Evolutionary conservation across 2,888 invertebrate genomes (phyloP).

Genomic region (Strigamia transsilvanica): DNA sequence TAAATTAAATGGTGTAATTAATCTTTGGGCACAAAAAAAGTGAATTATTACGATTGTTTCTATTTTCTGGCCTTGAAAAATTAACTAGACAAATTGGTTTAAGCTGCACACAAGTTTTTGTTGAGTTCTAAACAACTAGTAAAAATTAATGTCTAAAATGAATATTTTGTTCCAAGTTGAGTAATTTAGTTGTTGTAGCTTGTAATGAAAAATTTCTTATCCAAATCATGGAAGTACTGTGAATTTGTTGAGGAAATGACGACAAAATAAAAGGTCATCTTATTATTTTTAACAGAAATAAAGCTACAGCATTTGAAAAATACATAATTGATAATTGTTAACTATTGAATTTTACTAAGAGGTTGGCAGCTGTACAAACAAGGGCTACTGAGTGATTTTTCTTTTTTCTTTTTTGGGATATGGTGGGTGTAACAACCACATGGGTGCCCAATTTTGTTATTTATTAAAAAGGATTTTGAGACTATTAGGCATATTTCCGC

Average conservation of each 20-base stretch:
- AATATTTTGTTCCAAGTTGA: not conserved
- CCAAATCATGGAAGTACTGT: not conserved
- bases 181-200: not conserved
- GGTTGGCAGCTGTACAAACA: conserved; percentile 1
- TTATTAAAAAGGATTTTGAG: too few relatives aligned
- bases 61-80: not conserved
- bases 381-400: not conserved
- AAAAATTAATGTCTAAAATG: not conserved
- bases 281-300: conserved; percentile 31
- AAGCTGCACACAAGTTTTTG: too few relatives aligned
- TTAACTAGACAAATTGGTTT: too few relatives aligned
- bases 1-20: not conserved
- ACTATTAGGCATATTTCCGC: too few relatives aligned
- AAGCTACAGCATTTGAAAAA: conserved; percentile 46
- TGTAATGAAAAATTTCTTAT: not conserved
- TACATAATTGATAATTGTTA: conserved; percentile 10
- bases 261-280: conserved; percentile 16
- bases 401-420: not conserved
- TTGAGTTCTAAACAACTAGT: not conserved
- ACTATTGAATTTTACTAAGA: conserved; percentile 29
- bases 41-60: not conserved
- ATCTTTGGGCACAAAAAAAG: not conserved
- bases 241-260: conserved; percentile 31
- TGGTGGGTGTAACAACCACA: not conserved
- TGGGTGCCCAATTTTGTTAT: too few relatives aligned